Evolutionary conservation across 2,888 invertebrate genomes (phyloP), one percentile per base, ranked within the genome.

Genomic region (Papilio gigon): DNA sequence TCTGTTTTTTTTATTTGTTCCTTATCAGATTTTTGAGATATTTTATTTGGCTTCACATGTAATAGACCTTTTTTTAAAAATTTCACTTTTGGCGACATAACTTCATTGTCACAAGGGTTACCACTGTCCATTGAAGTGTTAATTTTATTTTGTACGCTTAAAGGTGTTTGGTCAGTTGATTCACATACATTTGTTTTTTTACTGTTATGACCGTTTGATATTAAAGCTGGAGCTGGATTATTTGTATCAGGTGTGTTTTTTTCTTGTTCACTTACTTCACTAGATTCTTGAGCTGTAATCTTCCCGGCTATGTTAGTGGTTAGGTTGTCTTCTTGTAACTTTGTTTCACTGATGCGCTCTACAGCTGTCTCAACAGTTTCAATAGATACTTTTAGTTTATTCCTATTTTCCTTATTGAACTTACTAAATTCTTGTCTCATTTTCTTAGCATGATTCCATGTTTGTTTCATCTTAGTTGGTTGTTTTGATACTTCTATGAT

Each of bases 361-460:
- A 87, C 80, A 59, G 80, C 79, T 74, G 84, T 90, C 71, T 90
- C 89, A 71, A 82, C 84, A 85, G 86, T 87, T 81, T 92, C 89
- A 74, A 90, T 88, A 35, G 92, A 92, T 63, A 90, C 85, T 86
- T 92, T 90, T 9, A 92, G 73, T 81, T 92, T 92, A 71, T 79
- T 90, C 75, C 78, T 86, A 70, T 86, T 85, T 70, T 81, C 79
- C 70, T 88, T 89, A 70, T 86, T 87, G 50, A 88, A 75, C 75
- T 88, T 91, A 77, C 85, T 88, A 65, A 92, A 90, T 73, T 90
- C 91, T 72, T 88, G 89, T 76, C 85, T 87, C 90, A 91, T 91
- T 79, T 77, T 89, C 73, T 89, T 90, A 0, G 90, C 89, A 84
- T 83, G 88, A 71, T 80, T 86, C 90, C 90, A 92, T 70, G 83